Evolutionary conservation across 2,888 invertebrate species (phyloP).

Genomic region (Nipponacmea schrenckii): DNA sequence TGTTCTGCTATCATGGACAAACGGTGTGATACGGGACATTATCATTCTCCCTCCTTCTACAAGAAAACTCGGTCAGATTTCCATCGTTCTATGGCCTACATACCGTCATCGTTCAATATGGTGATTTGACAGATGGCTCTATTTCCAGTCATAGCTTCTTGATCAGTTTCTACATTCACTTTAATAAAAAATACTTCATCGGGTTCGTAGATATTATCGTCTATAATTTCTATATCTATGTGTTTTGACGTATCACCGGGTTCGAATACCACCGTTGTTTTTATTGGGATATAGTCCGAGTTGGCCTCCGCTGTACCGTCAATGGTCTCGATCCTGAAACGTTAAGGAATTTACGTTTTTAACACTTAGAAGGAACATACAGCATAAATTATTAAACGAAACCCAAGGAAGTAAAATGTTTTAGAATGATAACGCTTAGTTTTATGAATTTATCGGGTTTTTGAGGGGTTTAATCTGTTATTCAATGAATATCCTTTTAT

Average conservation of each 20-base stretch:
- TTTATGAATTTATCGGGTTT: no score
- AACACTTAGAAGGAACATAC: no score
- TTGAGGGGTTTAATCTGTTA: no score
- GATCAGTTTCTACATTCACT: conserved; percentile 61
- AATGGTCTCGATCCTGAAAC: conserved; percentile 71
- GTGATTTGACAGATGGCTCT: conserved; percentile 72
- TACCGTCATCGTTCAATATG: conserved; percentile 74
- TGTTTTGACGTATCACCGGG: conserved; percentile 70
- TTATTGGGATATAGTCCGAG: conserved; percentile 72
- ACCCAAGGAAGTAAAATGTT: no score
- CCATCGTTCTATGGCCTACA: no score
- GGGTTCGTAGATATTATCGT: conserved; percentile 74
- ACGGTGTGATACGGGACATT: neutral
- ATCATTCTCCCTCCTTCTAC: no score
- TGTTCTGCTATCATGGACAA: no score
- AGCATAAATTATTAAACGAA: no score
- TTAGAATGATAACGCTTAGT: no score
- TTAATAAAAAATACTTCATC: conserved; percentile 74
- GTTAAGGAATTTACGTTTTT: neutral
- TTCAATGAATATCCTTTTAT: no score
- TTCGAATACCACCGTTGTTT: conserved; percentile 71
- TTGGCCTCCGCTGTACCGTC: conserved; percentile 73
- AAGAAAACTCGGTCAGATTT: no score
- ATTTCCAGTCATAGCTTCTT: conserved; percentile 69
- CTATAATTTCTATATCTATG: conserved; percentile 71